These are phyloP conservation scores for Lepus americanus DNA, from an alignment of 2,113 vertebrate genomes.

Conservation along the genomic window DNA sequence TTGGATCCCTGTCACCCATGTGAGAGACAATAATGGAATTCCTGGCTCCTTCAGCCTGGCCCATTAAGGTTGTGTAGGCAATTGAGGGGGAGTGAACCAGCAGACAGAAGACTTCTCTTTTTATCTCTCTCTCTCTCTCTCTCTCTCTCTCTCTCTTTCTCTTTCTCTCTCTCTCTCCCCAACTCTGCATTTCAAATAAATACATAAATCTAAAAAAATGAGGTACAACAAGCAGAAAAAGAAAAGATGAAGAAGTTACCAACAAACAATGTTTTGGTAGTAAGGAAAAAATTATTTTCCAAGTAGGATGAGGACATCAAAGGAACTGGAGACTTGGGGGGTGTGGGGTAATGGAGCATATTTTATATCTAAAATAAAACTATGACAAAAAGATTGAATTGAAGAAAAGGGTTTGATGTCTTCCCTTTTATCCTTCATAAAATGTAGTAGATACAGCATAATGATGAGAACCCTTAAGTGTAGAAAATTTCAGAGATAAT, in stretches of 20 bases:
- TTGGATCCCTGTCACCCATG: no score
- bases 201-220: not conserved
- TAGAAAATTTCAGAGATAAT: not conserved
- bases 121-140: no score
- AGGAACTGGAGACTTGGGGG: not conserved
- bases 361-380: constrained; percentile 27
- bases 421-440: not conserved
- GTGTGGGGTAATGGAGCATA: not conserved
- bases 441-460: not conserved
- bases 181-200: no score
- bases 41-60: no score
- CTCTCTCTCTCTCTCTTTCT: no score
- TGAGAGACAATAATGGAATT: no score
- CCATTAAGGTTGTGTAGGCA: no score
- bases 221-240: not conserved
- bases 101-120: no score
- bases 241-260: not conserved
- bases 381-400: not conserved
- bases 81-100: no score
- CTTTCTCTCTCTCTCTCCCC: no score
- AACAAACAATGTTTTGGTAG: not conserved
- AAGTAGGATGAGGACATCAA: not conserved
- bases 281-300: not conserved
- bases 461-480: not conserved
- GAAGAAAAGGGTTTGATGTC: not conserved